Conservation (phyloP, 2,888 invertebrate genomes). For the Adela reaumurella region DNA sequence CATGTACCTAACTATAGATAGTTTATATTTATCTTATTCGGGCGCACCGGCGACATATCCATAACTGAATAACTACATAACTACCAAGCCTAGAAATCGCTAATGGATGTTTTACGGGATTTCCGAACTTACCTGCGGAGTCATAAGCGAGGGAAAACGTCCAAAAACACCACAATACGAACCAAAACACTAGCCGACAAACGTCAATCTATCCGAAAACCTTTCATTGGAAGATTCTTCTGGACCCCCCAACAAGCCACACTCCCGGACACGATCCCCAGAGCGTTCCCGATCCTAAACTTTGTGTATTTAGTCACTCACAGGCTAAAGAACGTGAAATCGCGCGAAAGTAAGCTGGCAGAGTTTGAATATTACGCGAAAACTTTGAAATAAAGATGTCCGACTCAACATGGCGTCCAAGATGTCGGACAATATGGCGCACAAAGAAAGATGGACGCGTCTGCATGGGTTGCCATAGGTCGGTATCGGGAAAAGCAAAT, state of each 20-base stretch:
- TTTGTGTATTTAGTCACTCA: not conserved
- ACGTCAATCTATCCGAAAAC: not conserved
- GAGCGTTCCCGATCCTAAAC: not conserved
- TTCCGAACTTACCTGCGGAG: not conserved
- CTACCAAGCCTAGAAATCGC: not conserved
- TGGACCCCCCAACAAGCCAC: conserved; percentile 4
- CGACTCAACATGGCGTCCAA: conserved; percentile 71
- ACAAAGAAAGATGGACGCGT: conserved; percentile 50
- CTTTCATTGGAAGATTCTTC: not conserved
- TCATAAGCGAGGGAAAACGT: not conserved
- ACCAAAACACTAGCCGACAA: conserved; percentile 1
- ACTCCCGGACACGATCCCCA: conserved; percentile 6
- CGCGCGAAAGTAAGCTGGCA: not conserved
- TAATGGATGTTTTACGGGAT: not conserved
- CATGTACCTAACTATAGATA: not conserved
- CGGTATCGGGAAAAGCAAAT: not conserved
- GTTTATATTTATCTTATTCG: not conserved
- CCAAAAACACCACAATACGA: not conserved
- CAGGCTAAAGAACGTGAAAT: not conserved
- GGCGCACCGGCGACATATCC: not conserved
- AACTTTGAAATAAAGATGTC: conserved; percentile 74
- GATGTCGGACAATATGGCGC: conserved; percentile 62
- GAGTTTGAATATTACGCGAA: conserved; percentile 57
- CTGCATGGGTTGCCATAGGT: not conserved
- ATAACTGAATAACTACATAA: not conserved